A percentile compares a stretch with the other conserved stretches of the same genome.
Conservation (phyloP, 2,888 invertebrate species). For the Eristalis pertinax region DNA sequence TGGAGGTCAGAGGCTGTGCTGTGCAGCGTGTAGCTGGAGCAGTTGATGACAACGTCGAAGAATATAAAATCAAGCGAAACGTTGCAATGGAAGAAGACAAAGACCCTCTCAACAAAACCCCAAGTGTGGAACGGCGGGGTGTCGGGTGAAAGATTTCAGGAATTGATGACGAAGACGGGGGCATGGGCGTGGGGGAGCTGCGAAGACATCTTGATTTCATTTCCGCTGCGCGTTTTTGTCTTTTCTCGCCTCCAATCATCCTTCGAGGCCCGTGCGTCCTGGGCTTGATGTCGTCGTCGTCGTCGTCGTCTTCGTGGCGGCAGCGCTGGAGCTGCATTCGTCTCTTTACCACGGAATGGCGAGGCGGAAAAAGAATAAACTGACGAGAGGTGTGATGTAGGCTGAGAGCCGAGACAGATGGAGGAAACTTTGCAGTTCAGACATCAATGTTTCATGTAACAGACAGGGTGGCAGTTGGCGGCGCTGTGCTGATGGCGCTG, state of each 20-base stretch:
- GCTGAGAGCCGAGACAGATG: constrained; percentile 41
- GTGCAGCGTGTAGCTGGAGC: constrained; percentile 17
- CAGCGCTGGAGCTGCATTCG: constrained; percentile 38
- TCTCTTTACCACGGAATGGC: constrained; percentile 46
- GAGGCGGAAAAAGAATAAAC: background rate
- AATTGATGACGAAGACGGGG: constrained; percentile 39
- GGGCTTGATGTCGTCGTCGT: background rate
- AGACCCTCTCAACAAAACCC: constrained; percentile 5
- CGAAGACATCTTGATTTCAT: constrained; percentile 66
- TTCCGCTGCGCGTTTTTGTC: constrained; percentile 64
- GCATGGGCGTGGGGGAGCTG: background rate
- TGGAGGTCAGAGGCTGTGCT: constrained; percentile 57
- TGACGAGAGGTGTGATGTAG: constrained; percentile 39
- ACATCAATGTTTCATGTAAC: constrained; percentile 42
- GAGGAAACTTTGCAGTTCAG: constrained; percentile 41
- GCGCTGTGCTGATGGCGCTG: background rate
- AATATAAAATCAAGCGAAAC: constrained; percentile 59
- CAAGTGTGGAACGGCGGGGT: background rate
- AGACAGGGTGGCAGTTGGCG: constrained; percentile 17
- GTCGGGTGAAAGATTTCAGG: constrained; percentile 28
- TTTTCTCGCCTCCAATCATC: constrained; percentile 27
- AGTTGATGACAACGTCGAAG: constrained; percentile 58
- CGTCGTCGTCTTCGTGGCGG: constrained; percentile 30
- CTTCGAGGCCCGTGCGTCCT: background rate
- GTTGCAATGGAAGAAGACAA: constrained; percentile 54